Percentiles rank a stretch among this genome's conserved stretches.
These are phyloP conservation scores for Laticauda colubrina DNA, from an alignment of 2,113 vertebrate species.

Conservation along the genomic window DNA sequence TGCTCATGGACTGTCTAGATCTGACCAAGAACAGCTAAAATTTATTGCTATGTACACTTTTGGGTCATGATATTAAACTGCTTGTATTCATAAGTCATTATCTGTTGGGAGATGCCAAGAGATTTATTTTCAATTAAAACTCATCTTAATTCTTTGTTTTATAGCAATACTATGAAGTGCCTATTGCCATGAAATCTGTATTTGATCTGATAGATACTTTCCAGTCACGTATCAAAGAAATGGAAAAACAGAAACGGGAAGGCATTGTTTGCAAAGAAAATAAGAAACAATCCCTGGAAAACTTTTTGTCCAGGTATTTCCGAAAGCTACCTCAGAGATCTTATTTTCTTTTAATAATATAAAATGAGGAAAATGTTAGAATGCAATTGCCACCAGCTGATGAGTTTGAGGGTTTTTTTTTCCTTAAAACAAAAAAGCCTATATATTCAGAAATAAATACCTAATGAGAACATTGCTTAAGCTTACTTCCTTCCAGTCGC, in stretches of 20 bases:
- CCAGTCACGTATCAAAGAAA: constrained; percentile 93
- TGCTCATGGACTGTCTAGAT: background rate
- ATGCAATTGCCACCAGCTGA: background rate
- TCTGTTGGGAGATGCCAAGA: constrained; percentile 2
- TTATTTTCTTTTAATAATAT: constrained; percentile 3
- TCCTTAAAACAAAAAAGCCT: background rate
- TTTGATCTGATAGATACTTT: constrained; percentile 95
- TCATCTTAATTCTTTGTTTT: constrained; percentile 31
- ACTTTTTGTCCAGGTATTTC: constrained; percentile 91
- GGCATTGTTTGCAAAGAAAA: constrained; percentile 93
- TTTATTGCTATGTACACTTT: background rate
- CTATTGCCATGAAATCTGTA: constrained; percentile 95
- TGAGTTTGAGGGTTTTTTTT: background rate
- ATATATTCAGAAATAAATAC: background rate
- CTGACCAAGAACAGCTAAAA: background rate
- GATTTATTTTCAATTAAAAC: background rate
- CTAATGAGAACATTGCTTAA: background rate
- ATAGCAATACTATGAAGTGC: constrained; percentile 97
- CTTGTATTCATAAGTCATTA: background rate
- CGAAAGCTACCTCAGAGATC: background rate
- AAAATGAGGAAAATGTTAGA: background rate
- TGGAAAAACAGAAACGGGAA: constrained; percentile 96
- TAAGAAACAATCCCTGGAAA: constrained; percentile 93
- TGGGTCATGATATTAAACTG: background rate
- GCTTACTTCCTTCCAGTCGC: background rate